Base-by-base conservation (phyloP, 2,797 vertebrate genomes). In the Kryptolebias ocellatus region DNA sequence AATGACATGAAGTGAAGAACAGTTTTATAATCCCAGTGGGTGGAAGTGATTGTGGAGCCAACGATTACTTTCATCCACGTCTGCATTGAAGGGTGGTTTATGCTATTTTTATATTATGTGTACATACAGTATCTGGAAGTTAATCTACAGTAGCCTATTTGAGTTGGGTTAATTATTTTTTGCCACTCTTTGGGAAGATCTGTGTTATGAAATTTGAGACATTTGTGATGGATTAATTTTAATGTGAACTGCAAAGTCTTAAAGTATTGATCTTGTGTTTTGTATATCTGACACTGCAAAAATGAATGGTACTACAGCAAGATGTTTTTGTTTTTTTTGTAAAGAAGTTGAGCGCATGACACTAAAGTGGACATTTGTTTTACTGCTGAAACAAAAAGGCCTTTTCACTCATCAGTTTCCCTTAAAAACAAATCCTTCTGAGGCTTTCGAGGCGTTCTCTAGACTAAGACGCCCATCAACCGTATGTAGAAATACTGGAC, bases 171-270 rank as follows among this genome's bases (percentile, higher is more conserved):
- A 53, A 67, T 66, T 45, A 24, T 58, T 69, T 74, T 24, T 71
- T 68, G 42, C 18, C 0, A 11, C 54, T 64, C 6, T 77, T 50
- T 72, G 57, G 65, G 44, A 52, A 39, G 24, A 54, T 74, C 61
- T 72, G 60, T 14, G 27, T 70, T 56, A 67, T 64, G 65, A 55
- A 28, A 37, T 69, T 55, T 71, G 37, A 64, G 64, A 70, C 53
- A 17, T 62, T 66, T 79, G 28, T 79, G 84, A 81, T 49, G 67
- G 44, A 70, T 80, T n/a, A 27, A 63, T 79, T 52, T 69, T 72
- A 62, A 78, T 60, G 62, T 78, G 73, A 77, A 76, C 78, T 78
- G 67, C 56, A 54, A 15, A 17, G 71, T 84, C 82, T 86, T 84
- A 76, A 78, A 62, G 10, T 42, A 16, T 66, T 80, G 60, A 34